Conservation (phyloP, 1,140 invertebrate genomes). For the Tribolium madens region DNA sequence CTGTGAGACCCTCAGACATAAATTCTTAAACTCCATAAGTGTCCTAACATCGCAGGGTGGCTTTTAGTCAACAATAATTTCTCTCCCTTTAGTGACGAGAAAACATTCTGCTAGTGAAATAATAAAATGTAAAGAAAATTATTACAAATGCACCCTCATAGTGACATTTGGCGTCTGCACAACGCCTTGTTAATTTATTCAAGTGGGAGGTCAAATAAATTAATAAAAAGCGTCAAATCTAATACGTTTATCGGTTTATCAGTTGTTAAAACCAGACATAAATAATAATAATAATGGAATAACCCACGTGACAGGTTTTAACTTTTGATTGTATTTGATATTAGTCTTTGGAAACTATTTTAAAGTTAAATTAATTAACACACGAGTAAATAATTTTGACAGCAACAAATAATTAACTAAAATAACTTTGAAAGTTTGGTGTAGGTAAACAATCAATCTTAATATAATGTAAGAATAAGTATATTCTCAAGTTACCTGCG, state of each 20-base stretch:
- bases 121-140: conserved; percentile 28
- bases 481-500: conserved; percentile 21
- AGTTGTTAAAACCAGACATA: background rate
- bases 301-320: background rate
- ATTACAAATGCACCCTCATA: conserved; percentile 25
- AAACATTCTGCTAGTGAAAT: background rate
- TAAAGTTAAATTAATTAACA: background rate
- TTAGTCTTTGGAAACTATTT: background rate
- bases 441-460: background rate
- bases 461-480: background rate
- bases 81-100: background rate
- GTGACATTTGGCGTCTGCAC: background rate
- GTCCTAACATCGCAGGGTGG: background rate
- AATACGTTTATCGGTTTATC: background rate
- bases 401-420: background rate
- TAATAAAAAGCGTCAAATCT: background rate
- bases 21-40: conserved; percentile 35
- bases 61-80: conserved; percentile 30
- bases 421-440: background rate
- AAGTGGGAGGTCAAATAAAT: conserved; percentile 2
- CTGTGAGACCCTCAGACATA: conserved; percentile 2
- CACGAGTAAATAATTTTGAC: background rate
- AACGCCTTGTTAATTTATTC: background rate
- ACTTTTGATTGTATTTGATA: background rate
- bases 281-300: background rate